Base-by-base conservation (phyloP, 2,888 invertebrate genomes). In the Agrochola litura region DNA sequence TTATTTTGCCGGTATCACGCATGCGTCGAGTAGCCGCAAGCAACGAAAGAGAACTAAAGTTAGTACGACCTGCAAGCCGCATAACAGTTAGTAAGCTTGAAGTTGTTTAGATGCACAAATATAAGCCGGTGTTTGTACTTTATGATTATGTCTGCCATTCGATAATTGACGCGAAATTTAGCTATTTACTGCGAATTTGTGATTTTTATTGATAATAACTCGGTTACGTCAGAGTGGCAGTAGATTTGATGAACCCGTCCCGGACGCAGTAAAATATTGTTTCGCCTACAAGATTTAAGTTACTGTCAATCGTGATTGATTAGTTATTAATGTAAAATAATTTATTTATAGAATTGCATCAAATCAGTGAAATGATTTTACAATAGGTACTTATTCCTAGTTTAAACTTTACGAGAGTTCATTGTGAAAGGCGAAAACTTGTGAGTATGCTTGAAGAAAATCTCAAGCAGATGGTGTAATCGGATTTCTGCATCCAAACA, bases 21-120 rank as follows among this genome's bases (percentile, higher is more conserved):
- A 74, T 84, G 90, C 89, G 89, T 89, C 82, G 77, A 67, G 52
- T 81, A 60, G 77, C 71, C 79, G 77, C 83, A 76, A 84, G 79
- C 58, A 75, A 71, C 66, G 72, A 76, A 66, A 69, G 65, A 66
- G 65, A 71, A 89, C 84, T 87, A 84, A 86, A 70, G 64, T 65
- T 76, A 73, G 73, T 66, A 69, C 58, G 46, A 76, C 43, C 68
- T 66, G 65, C 43, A 80, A 64, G 54, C 71, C 65, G 19, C 49
- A 19, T n/a, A 46, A 43, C 65, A 63, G 76, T 43, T 67, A 69
- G 19, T n/a, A 67, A 52, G 60, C 25, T 72, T 71, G 76, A 25
- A 72, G 72, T 76, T 73, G 68, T 84, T 76, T 84, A 68, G 86
- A 77, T 81, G 66, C 70, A 83, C 25, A 78, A 76, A 75, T 76